Conservation (phyloP, 2,113 vertebrate species). For the Podarcis raffonei region DNA sequence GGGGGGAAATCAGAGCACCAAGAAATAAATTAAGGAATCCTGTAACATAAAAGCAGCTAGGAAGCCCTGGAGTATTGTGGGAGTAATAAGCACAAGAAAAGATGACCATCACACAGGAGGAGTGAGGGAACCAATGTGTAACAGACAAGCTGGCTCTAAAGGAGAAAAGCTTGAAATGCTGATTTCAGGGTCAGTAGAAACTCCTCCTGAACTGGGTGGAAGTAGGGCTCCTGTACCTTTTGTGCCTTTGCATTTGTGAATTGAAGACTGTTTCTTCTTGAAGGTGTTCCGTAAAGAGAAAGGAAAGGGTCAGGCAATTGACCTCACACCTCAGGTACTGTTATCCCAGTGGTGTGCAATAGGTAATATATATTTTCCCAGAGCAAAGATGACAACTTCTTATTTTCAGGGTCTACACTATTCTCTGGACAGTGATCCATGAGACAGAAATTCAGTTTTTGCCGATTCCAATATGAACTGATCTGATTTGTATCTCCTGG, state of each 20-base stretch:
- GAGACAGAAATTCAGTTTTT: too few relatives aligned
- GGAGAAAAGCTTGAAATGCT: not conserved
- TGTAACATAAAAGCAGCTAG: conserved; percentile 47
- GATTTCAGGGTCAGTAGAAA: not conserved
- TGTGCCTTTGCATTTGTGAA: not conserved
- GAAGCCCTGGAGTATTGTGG: conserved; percentile 43
- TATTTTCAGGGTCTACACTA: not conserved
- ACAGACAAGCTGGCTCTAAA: conserved; percentile 35
- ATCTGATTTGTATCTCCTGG: too few relatives aligned
- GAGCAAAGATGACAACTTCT: not conserved
- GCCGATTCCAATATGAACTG: too few relatives aligned
- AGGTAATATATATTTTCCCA: not conserved
- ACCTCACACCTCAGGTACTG: not conserved
- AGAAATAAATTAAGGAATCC: conserved; percentile 61
- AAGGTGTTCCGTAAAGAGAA: not conserved
- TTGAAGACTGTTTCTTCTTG: not conserved
- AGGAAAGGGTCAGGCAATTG: not conserved
- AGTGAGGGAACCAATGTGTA: conserved; percentile 46
- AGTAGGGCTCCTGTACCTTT: not conserved
- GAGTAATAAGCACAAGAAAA: conserved; percentile 59
- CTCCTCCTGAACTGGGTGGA: not conserved
- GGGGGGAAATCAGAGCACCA: conserved; percentile 35
- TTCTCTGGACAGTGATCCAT: not conserved
- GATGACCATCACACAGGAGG: conserved; percentile 50
- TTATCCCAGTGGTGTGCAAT: not conserved